Base-by-base conservation (phyloP, 1,140 invertebrate genomes). In the Venturia canescens region DNA sequence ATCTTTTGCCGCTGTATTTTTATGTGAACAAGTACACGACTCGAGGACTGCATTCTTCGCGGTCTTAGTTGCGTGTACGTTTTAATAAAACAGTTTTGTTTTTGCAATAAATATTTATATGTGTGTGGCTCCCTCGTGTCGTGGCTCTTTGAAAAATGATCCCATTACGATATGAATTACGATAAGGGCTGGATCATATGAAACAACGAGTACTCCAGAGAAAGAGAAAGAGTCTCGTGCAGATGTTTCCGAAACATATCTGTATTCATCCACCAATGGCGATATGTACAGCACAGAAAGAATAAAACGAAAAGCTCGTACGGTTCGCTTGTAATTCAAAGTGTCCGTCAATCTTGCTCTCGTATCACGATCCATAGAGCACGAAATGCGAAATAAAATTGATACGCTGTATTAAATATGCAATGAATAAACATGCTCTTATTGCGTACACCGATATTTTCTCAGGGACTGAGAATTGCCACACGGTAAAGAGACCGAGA, bases 141-240 rank as follows among this genome's bases (percentile, higher is more conserved):
- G 11, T 23, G 18, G 50, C 13, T 21, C 74, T 63, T 27, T 60
- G 74, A 76, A 76, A 76, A 76, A 60, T 76, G 26, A 63, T 60
- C 27, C 74, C 16, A 76, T 76, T 76, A 76, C 23, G 74, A 76
- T 76, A 48, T 76, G 29, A 57, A 34, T 60, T 60, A 63, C 53
- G 74, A 76, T 76, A 76, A 76, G 23, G 23, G 74, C 13, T 74
- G 53, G 9, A 76, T 63, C 53, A 76, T 63, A 63, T 26, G 27
- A 63, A 23, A 63, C 15, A 63, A 26, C 60, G 15, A 63, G 57
- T 23, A 60, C 57, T 53, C 1, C 3, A 23, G 57, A 60, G 23
- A 63, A 26, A 18, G 60, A 63, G 60, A 16, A 63, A 34, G 31
- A 71, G 31, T 21, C 34, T 71, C 3, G 21, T 63, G 27, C 13